Base-by-base conservation (phyloP, 2,888 invertebrate genomes). In the Brachyptera risi region DNA sequence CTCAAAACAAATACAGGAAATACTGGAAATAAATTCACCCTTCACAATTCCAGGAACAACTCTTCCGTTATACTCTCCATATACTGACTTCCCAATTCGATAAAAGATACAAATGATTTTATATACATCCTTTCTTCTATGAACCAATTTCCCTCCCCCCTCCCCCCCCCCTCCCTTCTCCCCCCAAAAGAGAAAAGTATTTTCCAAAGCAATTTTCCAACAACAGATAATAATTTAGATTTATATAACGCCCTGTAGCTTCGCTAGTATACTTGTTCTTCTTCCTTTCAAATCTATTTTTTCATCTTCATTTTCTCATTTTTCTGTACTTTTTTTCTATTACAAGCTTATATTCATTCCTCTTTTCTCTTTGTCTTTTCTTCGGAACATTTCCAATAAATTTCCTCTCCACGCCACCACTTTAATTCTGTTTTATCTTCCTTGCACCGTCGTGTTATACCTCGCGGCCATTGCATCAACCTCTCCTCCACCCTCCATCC, bases 331-430 rank as follows among this genome's bases (percentile, higher is more conserved):
- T 11, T 21, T 44, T 21, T 19, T 44, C 31, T 44, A 11, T 44
- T 19, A 44, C 44, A 44, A 44, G 44, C 17, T 21, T 44, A n/a
- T n/a, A 44, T 44, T 44, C 44, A 44, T 44, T 21, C 21, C 19
- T 7, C 31, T n/a, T n/a, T n/a, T 2, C 19, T 44, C 44, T n/a
- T 44, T 44, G 44, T 44, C 44, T 44, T 44, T 44, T 44, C 44
- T 44, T 44, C 21, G 11, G 19, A 44, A 44, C 44, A 44, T 44
- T 44, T 44, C 44, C 44, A 44, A 44, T 44, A 44, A 44, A 44
- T 44, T 44, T 44, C 44, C 44, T 11, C 44, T 17, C 44, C 2
- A 21, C 44, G 15, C 19, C 11, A 19, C 19, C 44, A 44, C 44
- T 44, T 44, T 17, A 19, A 44, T 44, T 44, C 44, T 5, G 44